Percentiles rank a stretch among this genome's conserved stretches.
Conservation (phyloP, 2,888 invertebrate genomes). For the Torymus aiolomorphi region DNA sequence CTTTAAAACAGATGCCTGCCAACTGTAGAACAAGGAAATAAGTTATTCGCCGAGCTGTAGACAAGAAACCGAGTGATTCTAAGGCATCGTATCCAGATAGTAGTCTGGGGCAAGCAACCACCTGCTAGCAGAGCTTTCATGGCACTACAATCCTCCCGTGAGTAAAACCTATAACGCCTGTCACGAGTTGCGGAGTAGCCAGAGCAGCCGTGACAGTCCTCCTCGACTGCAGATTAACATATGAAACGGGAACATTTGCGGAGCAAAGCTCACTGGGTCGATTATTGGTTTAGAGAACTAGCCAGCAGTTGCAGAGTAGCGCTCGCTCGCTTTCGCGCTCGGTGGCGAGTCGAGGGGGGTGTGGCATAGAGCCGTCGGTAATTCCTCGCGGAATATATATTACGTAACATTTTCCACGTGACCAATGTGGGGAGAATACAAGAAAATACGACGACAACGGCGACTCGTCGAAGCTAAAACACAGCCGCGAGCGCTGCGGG, state of each 20-base stretch:
- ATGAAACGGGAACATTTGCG: not conserved
- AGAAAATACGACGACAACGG: constrained; percentile 16
- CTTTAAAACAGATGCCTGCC: too few species aligned
- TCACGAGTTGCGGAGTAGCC: too few species aligned
- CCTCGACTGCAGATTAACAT: not conserved
- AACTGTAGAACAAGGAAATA: not conserved
- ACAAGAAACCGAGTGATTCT: too few species aligned
- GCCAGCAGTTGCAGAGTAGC: too few species aligned
- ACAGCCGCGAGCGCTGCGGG: too few species aligned
- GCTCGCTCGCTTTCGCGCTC: too few species aligned
- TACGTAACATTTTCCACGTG: constrained; percentile 50
- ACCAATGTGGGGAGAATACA: constrained; percentile 16
- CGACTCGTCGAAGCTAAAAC: too few species aligned
- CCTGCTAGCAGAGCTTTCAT: constrained; percentile 38
- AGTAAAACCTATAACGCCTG: too few species aligned
- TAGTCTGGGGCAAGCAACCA: constrained; percentile 50
- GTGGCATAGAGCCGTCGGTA: constrained; percentile 27
- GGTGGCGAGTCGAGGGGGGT: constrained; percentile 23
- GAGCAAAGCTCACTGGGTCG: not conserved
- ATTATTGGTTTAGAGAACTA: constrained; percentile 24
- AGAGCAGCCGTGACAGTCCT: too few species aligned
- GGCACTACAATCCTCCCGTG: too few species aligned
- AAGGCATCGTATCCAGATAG: not conserved
- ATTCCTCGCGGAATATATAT: constrained; percentile 42
- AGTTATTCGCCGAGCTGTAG: not conserved